Percentiles rank a stretch among this genome's conserved stretches.
phyloP scores from a whole-genome alignment of 2,113 vertebrate species.

The Mesitornis unicolor region DNA sequence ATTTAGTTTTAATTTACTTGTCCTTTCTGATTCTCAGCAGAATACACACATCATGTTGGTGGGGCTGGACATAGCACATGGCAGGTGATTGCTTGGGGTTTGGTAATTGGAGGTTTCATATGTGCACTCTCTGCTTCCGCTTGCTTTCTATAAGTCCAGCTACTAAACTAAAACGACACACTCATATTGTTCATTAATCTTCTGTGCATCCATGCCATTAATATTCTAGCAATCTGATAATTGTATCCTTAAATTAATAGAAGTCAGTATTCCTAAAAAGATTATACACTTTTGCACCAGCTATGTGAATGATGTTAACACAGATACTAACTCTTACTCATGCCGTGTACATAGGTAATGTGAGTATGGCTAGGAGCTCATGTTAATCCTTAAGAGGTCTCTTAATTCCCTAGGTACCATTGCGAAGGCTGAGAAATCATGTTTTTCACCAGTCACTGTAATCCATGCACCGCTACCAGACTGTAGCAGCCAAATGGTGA shows the following conservation, averaged over 20 bases:
- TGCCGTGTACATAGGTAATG: not conserved
- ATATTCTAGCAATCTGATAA: not conserved
- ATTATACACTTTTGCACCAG: not conserved
- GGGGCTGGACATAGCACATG: not conserved
- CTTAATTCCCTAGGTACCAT: not conserved
- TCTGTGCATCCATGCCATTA: not conserved
- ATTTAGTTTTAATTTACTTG: not conserved
- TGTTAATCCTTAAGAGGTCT: not conserved
- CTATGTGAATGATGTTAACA: not conserved
- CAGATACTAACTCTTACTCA: not conserved
- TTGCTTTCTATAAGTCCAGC: not conserved
- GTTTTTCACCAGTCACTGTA: not conserved
- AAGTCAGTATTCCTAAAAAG: not conserved
- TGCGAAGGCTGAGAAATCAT: not conserved
- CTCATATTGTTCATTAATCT: not conserved
- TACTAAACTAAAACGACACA: not conserved
- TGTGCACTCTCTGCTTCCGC: not conserved
- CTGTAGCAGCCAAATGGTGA: not conserved
- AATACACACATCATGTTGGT: not conserved
- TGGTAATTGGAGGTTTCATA: not conserved
- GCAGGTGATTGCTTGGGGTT: not conserved
- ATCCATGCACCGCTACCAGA: rapidly evolving
- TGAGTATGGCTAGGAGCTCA: not conserved
- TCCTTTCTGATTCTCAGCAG: not conserved
- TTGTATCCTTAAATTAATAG: slow-evolving; percentile 13